Evolutionary conservation across 2,888 invertebrate species (phyloP), one percentile per base, ranked within the genome.

Genomic region (Margaritifera margaritifera): DNA sequence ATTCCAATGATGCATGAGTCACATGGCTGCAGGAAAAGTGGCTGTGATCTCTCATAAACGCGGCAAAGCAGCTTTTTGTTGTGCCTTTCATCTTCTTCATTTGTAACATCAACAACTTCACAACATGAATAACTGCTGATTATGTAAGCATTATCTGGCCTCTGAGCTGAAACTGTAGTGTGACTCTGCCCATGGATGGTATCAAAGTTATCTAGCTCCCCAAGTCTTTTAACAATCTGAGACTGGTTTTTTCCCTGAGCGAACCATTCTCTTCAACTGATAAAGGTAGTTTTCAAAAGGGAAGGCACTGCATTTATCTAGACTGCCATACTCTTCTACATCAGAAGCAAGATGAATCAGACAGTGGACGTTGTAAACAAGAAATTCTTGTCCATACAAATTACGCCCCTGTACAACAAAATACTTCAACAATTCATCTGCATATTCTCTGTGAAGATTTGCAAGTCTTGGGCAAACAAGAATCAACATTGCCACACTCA

Each of bases 281-380:
- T 62, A 42, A 31, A 73, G 52, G 60, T 67, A 62, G 68, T 72
- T 72, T 61, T 72, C 71, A 63, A 66, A 72, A 53, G 59, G 24
- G 53, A 71, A 70, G 6, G 70, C 69, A 71, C 61, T 52, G 15
- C 24, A 72, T 8, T 52, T 63, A 50, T 73, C 71, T 20, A 73
- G 60, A 51, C 60, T 51, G 8, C 71, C 64, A 72, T 42, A 61
- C 27, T 52, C 25, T 51, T 63, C 27, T 50, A n/a, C 25, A 63
- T 73, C 71, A 53, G 51, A 25, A 42, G 55, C 27, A 25, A 71
- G n/a, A 53, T 70, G 69, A 11, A 71, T 18, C 52, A 71, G 31
- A 50, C 64, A 42, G 54, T 71, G 71, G 11, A 71, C 57, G 54
- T 71, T 71, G 54, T 66, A 71, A 19, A 71, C 66, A 15, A 71